phyloP scores from a whole-genome alignment of 2,888 invertebrate genomes.

The Sarcophaga carnaria region DNA sequence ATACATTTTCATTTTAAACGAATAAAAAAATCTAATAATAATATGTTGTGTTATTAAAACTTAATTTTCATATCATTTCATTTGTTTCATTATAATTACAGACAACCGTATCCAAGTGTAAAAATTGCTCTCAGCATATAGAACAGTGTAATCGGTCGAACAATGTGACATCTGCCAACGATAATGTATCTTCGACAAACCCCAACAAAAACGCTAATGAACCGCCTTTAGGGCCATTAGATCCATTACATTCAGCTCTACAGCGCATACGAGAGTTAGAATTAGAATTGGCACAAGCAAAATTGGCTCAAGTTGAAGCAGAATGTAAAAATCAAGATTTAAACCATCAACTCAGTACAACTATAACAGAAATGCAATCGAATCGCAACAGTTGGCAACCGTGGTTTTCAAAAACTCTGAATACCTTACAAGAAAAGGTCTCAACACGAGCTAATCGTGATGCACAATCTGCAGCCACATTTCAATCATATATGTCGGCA shows the following conservation, averaged over 20 bases:
- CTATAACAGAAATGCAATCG: constrained; percentile 88
- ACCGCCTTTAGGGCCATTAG: constrained; percentile 78
- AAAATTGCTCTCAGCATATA: constrained; percentile 76
- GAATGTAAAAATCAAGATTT: constrained; percentile 98
- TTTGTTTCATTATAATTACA: constrained; percentile 74
- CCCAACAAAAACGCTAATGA: constrained; percentile 74
- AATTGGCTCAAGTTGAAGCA: constrained; percentile 97
- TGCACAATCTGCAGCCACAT: constrained; percentile 76
- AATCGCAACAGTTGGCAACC: constrained; percentile 88
- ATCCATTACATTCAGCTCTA: constrained; percentile 79
- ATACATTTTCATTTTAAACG: too few species aligned
- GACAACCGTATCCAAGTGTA: constrained; percentile 84
- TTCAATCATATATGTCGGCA: constrained; percentile 80
- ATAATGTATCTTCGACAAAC: constrained; percentile 48
- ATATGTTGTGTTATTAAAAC: too few species aligned
- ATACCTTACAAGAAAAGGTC: constrained; percentile 81
- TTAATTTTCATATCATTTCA: too few species aligned
- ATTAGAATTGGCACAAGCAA: constrained; percentile 97
- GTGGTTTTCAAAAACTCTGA: constrained; percentile 96
- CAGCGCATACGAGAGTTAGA: constrained; percentile 93
- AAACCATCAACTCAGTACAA: constrained; percentile 93
- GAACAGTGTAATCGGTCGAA: constrained; percentile 71
- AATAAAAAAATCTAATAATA: too few species aligned
- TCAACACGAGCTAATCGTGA: constrained; percentile 75
- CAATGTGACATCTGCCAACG: constrained; percentile 41